A percentile compares a stretch with the other conserved stretches of the same genome.
Evolutionary conservation across 2,888 invertebrate genomes (phyloP).

Genomic region (Pilophorus perplexus): DNA sequence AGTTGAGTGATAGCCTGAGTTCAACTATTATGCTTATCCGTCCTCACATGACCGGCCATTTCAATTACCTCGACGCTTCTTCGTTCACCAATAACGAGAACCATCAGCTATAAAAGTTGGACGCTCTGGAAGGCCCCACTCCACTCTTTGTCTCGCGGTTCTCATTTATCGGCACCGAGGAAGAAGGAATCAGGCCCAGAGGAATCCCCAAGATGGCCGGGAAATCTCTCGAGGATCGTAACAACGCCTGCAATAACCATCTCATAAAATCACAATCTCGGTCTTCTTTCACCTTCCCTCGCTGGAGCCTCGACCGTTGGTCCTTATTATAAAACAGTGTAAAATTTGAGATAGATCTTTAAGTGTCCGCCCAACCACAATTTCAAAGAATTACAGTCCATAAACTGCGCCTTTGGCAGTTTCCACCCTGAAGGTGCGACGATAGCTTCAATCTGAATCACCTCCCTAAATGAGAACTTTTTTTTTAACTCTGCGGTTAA

Average conservation of each 20-base stretch:
- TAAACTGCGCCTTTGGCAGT: not conserved
- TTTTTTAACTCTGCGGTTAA: too few relatives aligned
- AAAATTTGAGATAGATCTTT: not conserved
- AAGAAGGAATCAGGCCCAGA: not conserved
- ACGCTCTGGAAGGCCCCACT: not conserved
- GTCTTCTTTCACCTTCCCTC: not conserved
- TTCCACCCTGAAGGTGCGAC: not conserved
- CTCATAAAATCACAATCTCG: not conserved
- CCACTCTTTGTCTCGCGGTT: conserved; percentile 5
- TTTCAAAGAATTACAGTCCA: not conserved
- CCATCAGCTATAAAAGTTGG: conserved; percentile 21
- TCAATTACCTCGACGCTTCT: conserved; percentile 28
- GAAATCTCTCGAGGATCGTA: not conserved
- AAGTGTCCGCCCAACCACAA: not conserved
- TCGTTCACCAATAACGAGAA: conserved; percentile 31
- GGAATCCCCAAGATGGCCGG: not conserved
- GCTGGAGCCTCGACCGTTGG: not conserved
- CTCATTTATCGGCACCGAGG: conserved; percentile 11
- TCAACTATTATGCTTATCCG: conserved; percentile 29
- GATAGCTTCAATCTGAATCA: not conserved
- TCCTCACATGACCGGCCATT: conserved; percentile 33
- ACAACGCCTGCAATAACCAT: not conserved
- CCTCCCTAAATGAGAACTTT: too few relatives aligned
- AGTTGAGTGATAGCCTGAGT: conserved; percentile 28
- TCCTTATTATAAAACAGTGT: not conserved